Conservation (phyloP, 1,140 invertebrate species). For the Trypoxylus dichotomus region DNA sequence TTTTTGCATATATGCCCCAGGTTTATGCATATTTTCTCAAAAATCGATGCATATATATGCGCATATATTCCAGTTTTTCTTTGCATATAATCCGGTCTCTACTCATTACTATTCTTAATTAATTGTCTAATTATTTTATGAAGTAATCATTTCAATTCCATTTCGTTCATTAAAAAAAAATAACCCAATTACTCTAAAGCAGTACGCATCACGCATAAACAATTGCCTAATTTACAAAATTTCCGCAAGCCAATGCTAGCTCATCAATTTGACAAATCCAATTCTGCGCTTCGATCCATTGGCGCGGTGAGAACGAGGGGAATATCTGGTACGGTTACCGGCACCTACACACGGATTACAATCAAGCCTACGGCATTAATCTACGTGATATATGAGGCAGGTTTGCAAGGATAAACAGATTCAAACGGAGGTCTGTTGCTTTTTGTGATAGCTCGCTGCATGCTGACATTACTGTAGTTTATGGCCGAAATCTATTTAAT, state of each 20-base stretch:
- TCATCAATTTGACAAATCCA: constrained; percentile 19
- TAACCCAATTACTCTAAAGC: too few species aligned
- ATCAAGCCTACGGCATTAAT: constrained; percentile 41
- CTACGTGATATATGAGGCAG: constrained; percentile 38
- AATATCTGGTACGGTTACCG: too few species aligned
- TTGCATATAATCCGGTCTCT: too few species aligned
- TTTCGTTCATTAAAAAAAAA: too few species aligned
- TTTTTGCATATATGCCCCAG: too few species aligned
- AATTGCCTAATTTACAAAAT: constrained; percentile 1
- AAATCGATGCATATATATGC: too few species aligned
- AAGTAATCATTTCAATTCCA: too few species aligned
- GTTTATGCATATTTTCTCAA: too few species aligned
- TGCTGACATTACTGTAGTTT: background rate
- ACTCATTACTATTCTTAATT: too few species aligned
- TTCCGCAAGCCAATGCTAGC: background rate
- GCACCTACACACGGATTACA: constrained; percentile 33
- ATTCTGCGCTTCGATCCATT: background rate
- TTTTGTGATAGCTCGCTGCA: constrained; percentile 7
- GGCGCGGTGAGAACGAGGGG: background rate
- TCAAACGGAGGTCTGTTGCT: constrained; percentile 36
- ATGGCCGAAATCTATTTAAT: background rate
- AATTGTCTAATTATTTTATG: too few species aligned
- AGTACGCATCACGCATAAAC: background rate
- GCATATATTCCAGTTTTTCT: too few species aligned
- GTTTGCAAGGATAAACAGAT: constrained; percentile 41